Evolutionary conservation across 2,888 invertebrate species (phyloP).

Genomic region (Cosmia pyralina): DNA sequence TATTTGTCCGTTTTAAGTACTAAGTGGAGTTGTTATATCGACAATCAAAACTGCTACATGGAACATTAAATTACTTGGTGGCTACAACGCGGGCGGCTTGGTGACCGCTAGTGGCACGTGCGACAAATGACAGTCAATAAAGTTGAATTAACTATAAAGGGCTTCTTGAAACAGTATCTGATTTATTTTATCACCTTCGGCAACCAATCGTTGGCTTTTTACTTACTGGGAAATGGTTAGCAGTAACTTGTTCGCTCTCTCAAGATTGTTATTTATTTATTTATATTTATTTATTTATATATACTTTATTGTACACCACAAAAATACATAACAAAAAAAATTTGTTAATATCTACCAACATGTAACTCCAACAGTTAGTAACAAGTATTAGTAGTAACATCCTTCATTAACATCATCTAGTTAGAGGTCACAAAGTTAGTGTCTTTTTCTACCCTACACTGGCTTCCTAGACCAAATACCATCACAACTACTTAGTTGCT

Average conservation of each 20-base stretch:
- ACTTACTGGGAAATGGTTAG: neutral
- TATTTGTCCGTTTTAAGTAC: conserved; percentile 5
- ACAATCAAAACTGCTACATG: conserved; percentile 5
- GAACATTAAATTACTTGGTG: conserved; percentile 12
- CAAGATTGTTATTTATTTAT: conserved; percentile 5
- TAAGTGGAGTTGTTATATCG: neutral
- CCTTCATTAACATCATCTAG: no score
- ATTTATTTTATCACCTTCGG: neutral
- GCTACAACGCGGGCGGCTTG: neutral
- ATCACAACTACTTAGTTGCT: neutral
- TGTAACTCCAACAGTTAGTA: no score
- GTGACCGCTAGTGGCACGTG: conserved; percentile 4
- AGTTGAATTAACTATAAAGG: neutral
- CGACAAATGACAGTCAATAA: neutral
- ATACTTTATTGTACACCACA: no score
- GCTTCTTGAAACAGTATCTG: neutral
- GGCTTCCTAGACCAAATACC: neutral
- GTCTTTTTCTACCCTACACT: conserved; percentile 2
- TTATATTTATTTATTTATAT: no score
- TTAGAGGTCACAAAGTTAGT: conserved; percentile 11
- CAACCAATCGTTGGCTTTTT: neutral
- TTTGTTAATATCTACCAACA: no score
- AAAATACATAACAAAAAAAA: no score
- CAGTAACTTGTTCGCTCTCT: neutral
- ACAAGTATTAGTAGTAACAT: no score